Evolutionary conservation across 30 jellyfish, hydroid and myxozoan species (phyloP).

Genomic region (Cassiopea andromeda): DNA sequence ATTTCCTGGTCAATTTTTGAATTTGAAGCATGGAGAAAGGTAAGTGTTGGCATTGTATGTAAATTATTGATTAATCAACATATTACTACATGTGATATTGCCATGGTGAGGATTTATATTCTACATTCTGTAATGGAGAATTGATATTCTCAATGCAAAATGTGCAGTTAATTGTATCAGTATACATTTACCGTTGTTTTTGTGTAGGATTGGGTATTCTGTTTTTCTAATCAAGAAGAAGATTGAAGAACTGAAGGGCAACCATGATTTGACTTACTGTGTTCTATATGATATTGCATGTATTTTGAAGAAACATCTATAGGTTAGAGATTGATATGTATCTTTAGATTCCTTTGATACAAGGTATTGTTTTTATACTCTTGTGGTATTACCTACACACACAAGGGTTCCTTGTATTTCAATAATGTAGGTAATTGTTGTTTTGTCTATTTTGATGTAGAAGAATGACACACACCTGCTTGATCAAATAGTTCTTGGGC

Average conservation of each 20-base stretch:
- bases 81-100: neutral
- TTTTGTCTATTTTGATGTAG: no score
- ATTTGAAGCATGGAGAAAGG: neutral
- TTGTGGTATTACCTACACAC: no score
- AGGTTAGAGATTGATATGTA: neutral
- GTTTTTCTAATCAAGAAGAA: constrained; percentile 25
- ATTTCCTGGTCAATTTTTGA: neutral
- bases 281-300: constrained; percentile 56
- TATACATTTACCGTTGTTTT: neutral
- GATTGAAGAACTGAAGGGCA: constrained; percentile 12
- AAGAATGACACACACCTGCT: no score
- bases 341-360: no score
- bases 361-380: no score
- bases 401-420: no score
- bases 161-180: neutral
- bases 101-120: neutral
- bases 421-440: no score
- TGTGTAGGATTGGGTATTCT: constrained; percentile 14
- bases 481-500: no score
- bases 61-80: neutral
- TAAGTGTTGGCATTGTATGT: neutral
- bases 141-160: neutral
- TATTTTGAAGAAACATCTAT: constrained; percentile 28
- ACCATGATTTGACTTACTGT: constrained; percentile 18
- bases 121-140: neutral